Percentiles rank a stretch among this genome's conserved stretches.
These are phyloP conservation scores for Ligdia adustata DNA, from an alignment of 2,888 invertebrate species.

Conservation along the genomic window DNA sequence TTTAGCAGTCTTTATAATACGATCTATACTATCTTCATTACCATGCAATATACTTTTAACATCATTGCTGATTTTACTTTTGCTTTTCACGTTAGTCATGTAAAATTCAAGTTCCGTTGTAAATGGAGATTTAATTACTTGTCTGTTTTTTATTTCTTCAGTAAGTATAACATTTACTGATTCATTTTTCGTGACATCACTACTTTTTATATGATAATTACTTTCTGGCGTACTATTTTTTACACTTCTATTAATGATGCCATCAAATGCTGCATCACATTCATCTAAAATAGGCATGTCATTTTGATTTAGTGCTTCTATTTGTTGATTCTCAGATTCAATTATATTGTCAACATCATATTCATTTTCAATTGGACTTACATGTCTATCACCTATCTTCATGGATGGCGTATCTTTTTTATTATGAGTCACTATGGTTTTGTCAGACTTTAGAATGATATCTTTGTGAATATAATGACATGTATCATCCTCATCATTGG, in stretches of 20 bases:
- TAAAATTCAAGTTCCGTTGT: conserved; percentile 14
- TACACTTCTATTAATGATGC: conserved; percentile 4
- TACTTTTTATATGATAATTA: background rate
- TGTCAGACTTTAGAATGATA: conserved; percentile 8
- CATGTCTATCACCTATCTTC: conserved; percentile 7
- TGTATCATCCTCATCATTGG: conserved; percentile 32
- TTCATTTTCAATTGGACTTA: background rate
- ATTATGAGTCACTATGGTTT: conserved; percentile 3
- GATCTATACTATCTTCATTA: conserved; percentile 8
- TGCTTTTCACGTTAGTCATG: conserved; percentile 2
- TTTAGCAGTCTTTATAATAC: conserved; percentile 10
- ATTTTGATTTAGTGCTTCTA: background rate
- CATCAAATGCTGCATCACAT: conserved; percentile 9
- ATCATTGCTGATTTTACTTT: background rate
- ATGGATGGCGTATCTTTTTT: conserved; percentile 30
- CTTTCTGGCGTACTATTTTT: background rate
- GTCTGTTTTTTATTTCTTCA: conserved; percentile 5
- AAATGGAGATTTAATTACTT: conserved; percentile 2
- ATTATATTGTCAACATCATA: background rate
- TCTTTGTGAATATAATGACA: conserved; percentile 23
- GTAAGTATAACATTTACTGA: conserved; percentile 1
- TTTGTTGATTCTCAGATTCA: background rate
- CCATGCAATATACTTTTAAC: background rate
- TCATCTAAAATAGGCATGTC: conserved; percentile 13
- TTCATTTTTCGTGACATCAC: background rate